Conservation (phyloP, 2,797 vertebrate species). For the Alcedo quadribrachys region DNA sequence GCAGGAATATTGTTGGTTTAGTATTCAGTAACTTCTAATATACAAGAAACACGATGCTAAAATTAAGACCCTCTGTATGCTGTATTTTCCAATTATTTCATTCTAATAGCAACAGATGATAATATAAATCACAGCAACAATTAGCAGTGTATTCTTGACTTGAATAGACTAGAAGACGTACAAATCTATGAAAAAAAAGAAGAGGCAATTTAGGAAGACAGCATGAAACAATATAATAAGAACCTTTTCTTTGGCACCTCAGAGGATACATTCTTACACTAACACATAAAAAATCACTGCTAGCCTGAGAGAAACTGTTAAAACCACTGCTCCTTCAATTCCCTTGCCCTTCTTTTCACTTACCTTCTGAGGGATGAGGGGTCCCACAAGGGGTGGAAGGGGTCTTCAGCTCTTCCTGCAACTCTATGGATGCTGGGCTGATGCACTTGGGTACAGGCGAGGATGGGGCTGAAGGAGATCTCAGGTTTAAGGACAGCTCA, state of each 20-base stretch:
- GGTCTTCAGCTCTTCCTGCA: constrained; percentile 76
- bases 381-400: constrained; percentile 38
- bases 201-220: background rate
- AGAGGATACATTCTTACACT: background rate
- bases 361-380: constrained; percentile 80
- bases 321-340: background rate
- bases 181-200: background rate
- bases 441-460: constrained; percentile 74
- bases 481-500: constrained; percentile 92
- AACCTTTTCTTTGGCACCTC: background rate
- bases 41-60: constrained; percentile 15
- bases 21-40: constrained; percentile 25
- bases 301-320: background rate
- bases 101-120: background rate
- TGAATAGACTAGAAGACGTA: background rate
- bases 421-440: constrained; percentile 76
- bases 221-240: background rate
- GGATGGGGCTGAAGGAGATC: constrained; percentile 74
- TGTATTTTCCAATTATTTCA: constrained; percentile 19
- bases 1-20: constrained; percentile 31
- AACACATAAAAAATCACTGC: background rate
- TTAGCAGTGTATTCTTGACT: background rate
- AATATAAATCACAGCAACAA: background rate
- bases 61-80: constrained; percentile 1
- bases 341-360: constrained; percentile 32